Evolutionary conservation across 2,797 vertebrate species (phyloP).

Genomic region (Iguana delicatissima): DNA sequence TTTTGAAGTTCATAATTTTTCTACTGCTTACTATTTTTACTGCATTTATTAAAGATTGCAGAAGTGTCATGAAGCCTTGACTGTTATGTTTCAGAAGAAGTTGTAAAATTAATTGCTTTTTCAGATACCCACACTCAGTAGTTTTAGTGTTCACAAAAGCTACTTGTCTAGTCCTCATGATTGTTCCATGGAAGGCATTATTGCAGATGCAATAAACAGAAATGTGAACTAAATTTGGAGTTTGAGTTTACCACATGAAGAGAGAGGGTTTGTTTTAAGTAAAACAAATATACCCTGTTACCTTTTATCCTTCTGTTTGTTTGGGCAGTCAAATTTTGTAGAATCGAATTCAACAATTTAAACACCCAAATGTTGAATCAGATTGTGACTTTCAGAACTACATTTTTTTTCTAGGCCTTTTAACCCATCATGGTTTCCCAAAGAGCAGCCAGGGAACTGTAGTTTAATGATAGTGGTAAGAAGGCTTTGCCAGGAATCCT

Average conservation of each 20-base stretch:
- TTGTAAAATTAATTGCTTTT: neutral
- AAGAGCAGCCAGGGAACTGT: neutral
- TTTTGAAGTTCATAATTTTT: neutral
- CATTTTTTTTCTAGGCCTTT: neutral
- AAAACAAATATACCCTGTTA: neutral
- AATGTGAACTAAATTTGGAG: neutral
- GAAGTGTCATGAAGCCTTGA: neutral
- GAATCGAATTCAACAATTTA: neutral
- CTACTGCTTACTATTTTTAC: neutral
- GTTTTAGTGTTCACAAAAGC: no score
- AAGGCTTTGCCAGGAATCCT: neutral
- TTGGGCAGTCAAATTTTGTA: neutral
- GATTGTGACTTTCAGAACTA: neutral
- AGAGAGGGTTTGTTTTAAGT: neutral
- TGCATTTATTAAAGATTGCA: conserved; percentile 3
- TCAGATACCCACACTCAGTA: neutral
- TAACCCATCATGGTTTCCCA: neutral
- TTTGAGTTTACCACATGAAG: neutral
- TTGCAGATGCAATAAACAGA: neutral
- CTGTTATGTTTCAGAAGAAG: neutral
- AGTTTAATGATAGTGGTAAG: neutral
- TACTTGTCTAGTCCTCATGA: neutral
- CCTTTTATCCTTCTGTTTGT: neutral
- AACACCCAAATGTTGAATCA: neutral
- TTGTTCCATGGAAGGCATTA: neutral